Percentiles rank a stretch among this genome's conserved stretches.
phyloP scores from a whole-genome alignment of 2,888 invertebrate genomes.

The Chymomyza amoena region DNA sequence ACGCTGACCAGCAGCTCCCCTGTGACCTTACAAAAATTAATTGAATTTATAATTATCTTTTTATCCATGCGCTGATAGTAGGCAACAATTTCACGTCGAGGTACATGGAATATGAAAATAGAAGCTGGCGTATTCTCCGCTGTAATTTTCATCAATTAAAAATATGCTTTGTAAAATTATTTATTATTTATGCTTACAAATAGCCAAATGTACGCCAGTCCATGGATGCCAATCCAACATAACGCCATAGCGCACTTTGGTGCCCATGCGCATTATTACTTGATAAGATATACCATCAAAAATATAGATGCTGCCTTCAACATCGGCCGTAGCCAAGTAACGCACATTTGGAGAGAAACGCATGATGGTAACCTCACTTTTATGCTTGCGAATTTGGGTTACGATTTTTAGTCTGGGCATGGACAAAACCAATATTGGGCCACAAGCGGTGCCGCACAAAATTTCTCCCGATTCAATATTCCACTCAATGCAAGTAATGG shows the following conservation, averaged over 20 bases:
- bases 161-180: not conserved
- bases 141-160: slow-evolving; percentile 23
- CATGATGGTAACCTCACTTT: slow-evolving; percentile 56
- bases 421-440: slow-evolving; percentile 60
- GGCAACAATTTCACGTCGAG: slow-evolving; percentile 71
- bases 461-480: slow-evolving; percentile 56
- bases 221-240: slow-evolving; percentile 80
- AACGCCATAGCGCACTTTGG: slow-evolving; percentile 47
- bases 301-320: slow-evolving; percentile 66
- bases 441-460: slow-evolving; percentile 71
- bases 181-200: slow-evolving; percentile 63
- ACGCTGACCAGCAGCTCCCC: slow-evolving; percentile 78
- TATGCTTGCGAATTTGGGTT: slow-evolving; percentile 53
- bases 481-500: slow-evolving; percentile 74
- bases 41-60: slow-evolving; percentile 68
- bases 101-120: slow-evolving; percentile 72
- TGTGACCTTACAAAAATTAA: slow-evolving; percentile 78
- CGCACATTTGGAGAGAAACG: slow-evolving; percentile 72
- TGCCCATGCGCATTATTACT: slow-evolving; percentile 52
- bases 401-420: slow-evolving; percentile 45
- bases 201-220: slow-evolving; percentile 77
- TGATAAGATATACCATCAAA: slow-evolving; percentile 59
- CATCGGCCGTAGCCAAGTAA: slow-evolving; percentile 73
- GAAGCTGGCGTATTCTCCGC: slow-evolving; percentile 73
- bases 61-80: slow-evolving; percentile 71